These are phyloP conservation scores for Oasisia sp. DNA, from an alignment of 2,888 invertebrate species.

Conservation along the genomic window DNA sequence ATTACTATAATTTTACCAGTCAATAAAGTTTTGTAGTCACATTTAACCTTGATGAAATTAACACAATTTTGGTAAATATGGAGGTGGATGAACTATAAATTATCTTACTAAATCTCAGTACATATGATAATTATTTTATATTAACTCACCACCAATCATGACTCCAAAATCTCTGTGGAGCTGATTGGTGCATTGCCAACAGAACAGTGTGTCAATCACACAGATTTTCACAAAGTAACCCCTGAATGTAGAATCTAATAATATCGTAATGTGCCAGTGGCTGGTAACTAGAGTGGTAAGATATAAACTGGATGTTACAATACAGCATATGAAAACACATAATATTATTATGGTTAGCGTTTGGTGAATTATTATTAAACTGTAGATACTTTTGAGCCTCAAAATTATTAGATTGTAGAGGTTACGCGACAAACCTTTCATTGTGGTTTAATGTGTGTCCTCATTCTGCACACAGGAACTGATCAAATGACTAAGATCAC, in stretches of 20 bases:
- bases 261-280: neutral
- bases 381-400: neutral
- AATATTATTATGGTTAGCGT: no score
- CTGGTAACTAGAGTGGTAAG: neutral
- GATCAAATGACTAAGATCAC: neutral
- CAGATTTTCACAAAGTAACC: neutral
- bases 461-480: neutral
- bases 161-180: neutral
- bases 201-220: neutral
- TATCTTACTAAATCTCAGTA: neutral
- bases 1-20: neutral
- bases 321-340: neutral
- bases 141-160: neutral
- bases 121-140: neutral
- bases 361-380: neutral
- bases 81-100: neutral
- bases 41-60: neutral
- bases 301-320: neutral
- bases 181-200: neutral
- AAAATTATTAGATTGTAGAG: neutral
- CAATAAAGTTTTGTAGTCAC: neutral
- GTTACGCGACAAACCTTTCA: neutral
- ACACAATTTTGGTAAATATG: neutral
- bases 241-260: neutral
- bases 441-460: neutral